Evolutionary conservation across 2,888 invertebrate genomes (phyloP).

Genomic region (Thymelicus sylvestris): DNA sequence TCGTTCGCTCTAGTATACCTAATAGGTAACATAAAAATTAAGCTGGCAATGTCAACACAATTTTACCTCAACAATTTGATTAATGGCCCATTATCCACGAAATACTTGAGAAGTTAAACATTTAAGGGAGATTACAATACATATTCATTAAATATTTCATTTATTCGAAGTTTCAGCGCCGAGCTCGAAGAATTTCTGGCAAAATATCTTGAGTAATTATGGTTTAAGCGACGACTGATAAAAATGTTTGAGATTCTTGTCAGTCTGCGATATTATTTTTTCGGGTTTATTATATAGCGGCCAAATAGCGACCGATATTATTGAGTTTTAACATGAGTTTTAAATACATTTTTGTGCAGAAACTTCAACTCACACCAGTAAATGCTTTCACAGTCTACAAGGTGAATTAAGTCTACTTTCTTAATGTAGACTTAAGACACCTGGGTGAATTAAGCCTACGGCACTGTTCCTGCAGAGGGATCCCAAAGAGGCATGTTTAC

Average conservation of each 20-base stretch:
- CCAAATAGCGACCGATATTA: not conserved
- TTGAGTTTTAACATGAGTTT: not conserved
- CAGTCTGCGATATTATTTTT: not conserved
- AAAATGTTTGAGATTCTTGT: not conserved
- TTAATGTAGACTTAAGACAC: too few relatives aligned
- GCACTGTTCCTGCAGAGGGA: too few relatives aligned
- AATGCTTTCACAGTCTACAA: too few relatives aligned
- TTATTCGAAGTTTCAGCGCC: slow-evolving; percentile 2
- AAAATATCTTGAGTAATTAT: slow-evolving; percentile 3
- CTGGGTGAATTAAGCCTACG: too few relatives aligned
- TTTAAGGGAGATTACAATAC: not conserved
- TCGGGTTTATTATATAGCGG: not conserved
- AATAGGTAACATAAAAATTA: too few relatives aligned
- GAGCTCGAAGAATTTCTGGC: slow-evolving; percentile 5
- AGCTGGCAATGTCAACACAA: not conserved
- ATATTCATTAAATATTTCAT: slow-evolving; percentile 7
- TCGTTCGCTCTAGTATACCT: too few relatives aligned
- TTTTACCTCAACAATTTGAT: not conserved
- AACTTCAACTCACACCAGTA: too few relatives aligned
- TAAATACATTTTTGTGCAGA: too few relatives aligned
- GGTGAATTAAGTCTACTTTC: too few relatives aligned
- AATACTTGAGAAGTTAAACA: slow-evolving; percentile 4
- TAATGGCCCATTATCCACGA: not conserved
- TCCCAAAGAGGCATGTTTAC: too few relatives aligned
- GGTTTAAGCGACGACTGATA: not conserved